These are phyloP conservation scores for Hippocampus abdominalis DNA, from an alignment of 2,113 vertebrate genomes.

Conservation along the genomic window DNA sequence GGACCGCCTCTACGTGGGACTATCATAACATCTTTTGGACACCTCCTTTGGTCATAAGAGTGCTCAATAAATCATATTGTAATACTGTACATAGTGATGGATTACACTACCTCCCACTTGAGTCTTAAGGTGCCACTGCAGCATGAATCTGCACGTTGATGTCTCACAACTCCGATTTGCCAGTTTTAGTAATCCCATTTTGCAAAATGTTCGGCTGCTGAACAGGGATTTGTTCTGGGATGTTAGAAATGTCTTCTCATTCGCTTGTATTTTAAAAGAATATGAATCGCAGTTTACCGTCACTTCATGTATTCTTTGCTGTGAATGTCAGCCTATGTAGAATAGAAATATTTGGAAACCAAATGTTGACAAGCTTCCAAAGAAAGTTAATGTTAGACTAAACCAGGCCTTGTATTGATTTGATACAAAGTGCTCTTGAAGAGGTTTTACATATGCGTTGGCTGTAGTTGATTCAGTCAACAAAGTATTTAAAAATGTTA, in stretches of 20 bases:
- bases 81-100: slow-evolving; percentile 6
- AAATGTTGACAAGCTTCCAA: background rate
- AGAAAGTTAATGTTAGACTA: background rate
- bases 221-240: background rate
- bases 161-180: slow-evolving; percentile 17
- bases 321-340: background rate
- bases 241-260: background rate
- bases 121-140: slow-evolving; percentile 26
- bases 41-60: too few species aligned
- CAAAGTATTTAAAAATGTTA: slow-evolving; percentile 4
- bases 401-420: background rate
- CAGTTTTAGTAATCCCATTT: slow-evolving; percentile 4
- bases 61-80: background rate
- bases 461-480: slow-evolving; percentile 8
- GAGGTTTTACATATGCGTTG: slow-evolving; percentile 24
- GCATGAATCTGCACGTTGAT: slow-evolving; percentile 29
- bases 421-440: slow-evolving; percentile 24
- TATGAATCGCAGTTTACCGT: background rate
- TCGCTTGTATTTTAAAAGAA: slow-evolving; percentile 28
- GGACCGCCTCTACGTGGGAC: background rate
- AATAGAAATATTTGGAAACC: background rate
- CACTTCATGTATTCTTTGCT: background rate
- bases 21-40: background rate
- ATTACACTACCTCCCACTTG: slow-evolving; percentile 50
- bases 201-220: background rate